Conservation (phyloP, 2,797 vertebrate genomes). For the Peromyscus attwateri region DNA sequence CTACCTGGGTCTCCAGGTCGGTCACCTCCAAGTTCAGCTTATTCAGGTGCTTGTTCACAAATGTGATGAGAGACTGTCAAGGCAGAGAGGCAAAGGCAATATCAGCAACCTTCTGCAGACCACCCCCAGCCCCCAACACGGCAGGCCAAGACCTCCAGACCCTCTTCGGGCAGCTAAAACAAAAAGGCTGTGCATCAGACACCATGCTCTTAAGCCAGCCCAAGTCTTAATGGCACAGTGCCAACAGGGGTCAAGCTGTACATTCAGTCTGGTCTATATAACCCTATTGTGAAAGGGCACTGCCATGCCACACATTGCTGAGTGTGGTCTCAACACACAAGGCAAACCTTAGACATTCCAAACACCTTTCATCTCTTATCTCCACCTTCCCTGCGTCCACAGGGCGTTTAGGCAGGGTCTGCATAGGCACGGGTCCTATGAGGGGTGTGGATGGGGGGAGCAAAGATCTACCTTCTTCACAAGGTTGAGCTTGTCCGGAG, state of each 20-base stretch:
- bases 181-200: fast-evolving
- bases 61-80: slow-evolving; percentile 96
- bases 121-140: background rate
- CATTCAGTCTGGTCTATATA: fast-evolving
- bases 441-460: background rate
- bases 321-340: background rate
- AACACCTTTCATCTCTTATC: background rate
- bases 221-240: fast-evolving
- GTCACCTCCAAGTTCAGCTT: slow-evolving; percentile 98
- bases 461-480: slow-evolving; percentile 94
- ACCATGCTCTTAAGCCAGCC: fast-evolving
- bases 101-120: background rate
- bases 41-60: slow-evolving; percentile 99
- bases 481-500: slow-evolving; percentile 97
- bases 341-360: background rate
- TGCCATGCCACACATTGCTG: background rate
- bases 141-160: fast-evolving
- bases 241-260: fast-evolving
- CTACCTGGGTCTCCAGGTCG: slow-evolving; percentile 96
- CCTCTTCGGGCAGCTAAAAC: background rate
- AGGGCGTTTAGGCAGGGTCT: background rate
- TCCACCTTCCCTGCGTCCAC: fast-evolving
- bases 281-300: background rate
- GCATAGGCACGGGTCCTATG: no score
- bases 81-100: slow-evolving; percentile 18